Conservation (phyloP, 2,797 vertebrate genomes). For the Crenichthys baileyi region DNA sequence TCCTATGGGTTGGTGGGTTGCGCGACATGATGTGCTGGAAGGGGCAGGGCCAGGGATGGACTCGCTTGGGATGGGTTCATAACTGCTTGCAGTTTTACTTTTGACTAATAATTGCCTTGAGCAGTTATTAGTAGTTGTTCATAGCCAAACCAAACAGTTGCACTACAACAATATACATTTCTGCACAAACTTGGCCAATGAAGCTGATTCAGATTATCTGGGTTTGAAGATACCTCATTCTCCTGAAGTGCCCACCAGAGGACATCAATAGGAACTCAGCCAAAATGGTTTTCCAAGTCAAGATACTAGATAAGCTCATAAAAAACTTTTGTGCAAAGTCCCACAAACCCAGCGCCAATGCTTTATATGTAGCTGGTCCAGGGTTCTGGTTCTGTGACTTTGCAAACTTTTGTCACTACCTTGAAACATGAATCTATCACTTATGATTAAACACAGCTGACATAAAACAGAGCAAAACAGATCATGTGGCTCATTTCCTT, state of each 20-base stretch:
- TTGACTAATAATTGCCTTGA: too few relatives aligned
- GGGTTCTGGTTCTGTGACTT: background rate
- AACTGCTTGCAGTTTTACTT: too few relatives aligned
- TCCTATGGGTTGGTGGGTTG: too few relatives aligned
- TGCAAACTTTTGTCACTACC: background rate
- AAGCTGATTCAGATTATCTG: background rate
- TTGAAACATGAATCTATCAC: background rate
- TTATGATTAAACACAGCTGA: background rate
- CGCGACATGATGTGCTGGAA: too few relatives aligned
- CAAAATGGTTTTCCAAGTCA: background rate
- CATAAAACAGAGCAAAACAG: background rate
- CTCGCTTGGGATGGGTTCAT: too few relatives aligned
- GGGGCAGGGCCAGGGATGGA: too few relatives aligned
- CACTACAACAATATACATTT: too few relatives aligned
- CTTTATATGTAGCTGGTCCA: background rate
- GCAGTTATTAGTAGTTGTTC: too few relatives aligned
- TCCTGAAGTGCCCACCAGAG: background rate
- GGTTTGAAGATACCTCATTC: background rate
- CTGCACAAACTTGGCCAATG: background rate
- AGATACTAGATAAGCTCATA: background rate
- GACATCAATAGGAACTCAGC: background rate
- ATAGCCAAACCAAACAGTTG: too few relatives aligned
- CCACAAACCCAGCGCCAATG: background rate
- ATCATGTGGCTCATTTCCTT: background rate
- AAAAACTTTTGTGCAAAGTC: background rate